Conservation (phyloP, 2,888 invertebrate genomes). For the Muscina levida region DNA sequence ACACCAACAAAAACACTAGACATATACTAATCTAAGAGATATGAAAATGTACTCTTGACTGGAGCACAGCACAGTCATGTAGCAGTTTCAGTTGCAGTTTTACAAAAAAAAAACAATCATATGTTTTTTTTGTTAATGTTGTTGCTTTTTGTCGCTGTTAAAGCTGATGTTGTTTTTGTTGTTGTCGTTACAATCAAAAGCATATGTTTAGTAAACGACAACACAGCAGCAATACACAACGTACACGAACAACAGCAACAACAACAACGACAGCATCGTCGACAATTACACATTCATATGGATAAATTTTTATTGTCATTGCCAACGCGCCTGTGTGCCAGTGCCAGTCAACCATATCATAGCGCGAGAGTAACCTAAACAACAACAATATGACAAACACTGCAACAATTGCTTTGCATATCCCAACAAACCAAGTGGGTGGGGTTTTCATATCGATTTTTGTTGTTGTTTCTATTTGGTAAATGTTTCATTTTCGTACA, state of each 20-base stretch:
- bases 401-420: not conserved
- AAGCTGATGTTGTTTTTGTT: no score
- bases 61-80: not conserved
- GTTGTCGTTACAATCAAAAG: conserved; percentile 29
- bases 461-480: no score
- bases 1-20: no score
- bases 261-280: not conserved
- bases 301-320: conserved; percentile 64
- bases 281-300: conserved; percentile 6
- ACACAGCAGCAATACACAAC: no score
- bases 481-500: no score
- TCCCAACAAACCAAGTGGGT: not conserved
- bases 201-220: conserved; percentile 27
- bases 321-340: conserved; percentile 66
- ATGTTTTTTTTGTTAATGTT: conserved; percentile 8
- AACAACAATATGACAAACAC: conserved; percentile 4
- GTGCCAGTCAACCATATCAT: conserved; percentile 55
- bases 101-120: conserved; percentile 22
- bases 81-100: conserved; percentile 20
- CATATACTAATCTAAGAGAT: conserved; percentile 13
- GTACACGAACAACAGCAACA: conserved; percentile 2
- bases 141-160: no score
- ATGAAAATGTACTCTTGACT: not conserved
- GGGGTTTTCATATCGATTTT: no score
- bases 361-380: not conserved